Evolutionary conservation across 2,113 vertebrate genomes (phyloP), one percentile per base, ranked within the genome.

Genomic region (Microcebus ravelobensis): DNA sequence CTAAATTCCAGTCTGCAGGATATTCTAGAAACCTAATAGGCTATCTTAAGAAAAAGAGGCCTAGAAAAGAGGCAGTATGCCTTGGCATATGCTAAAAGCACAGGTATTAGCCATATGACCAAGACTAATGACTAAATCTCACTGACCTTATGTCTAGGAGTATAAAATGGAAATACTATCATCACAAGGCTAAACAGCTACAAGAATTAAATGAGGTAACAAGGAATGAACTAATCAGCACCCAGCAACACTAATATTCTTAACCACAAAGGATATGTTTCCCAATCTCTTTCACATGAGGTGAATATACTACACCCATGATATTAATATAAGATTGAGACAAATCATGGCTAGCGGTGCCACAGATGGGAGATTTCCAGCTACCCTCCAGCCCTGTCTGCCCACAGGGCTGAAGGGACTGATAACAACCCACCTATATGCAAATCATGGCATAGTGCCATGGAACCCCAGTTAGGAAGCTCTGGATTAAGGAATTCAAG

Each of bases 1-100:
- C 25, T 23, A 91, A 96, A 86, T 80, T 96, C 76, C 3, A 70
- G 50, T 29, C 5, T 52, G 39, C 3, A 92, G 25, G 7, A 18
- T 55, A 95, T 90, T 92, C 83, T 55, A 76, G 36, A 82, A 92
- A 95, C 63, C 9, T 80, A 80, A 87, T 81, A 70, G 34, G 6
- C 6, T n/a, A 76, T 31, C 81, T 73, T 83, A 73, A 76, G 80
- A 70, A 95, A 95, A 94, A 81, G 21, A 68, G 10, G 29, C 42
- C 42, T 63, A 76, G 23, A 77, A 27, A 94, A 86, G 5, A 84
- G 34, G 36, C 11, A 88, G n/a, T 9, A 25, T 25, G 36, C 14
- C 76, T 90, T 36, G 55, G 3, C 39, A n/a, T 87, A 90, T 81
- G 42, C 42, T 63, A 81, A 48, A 92, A 93, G 27, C 65, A 27